Evolutionary conservation across 2,888 invertebrate genomes (phyloP), one percentile per base, ranked within the genome.

Genomic region (Cryptus armator): DNA sequence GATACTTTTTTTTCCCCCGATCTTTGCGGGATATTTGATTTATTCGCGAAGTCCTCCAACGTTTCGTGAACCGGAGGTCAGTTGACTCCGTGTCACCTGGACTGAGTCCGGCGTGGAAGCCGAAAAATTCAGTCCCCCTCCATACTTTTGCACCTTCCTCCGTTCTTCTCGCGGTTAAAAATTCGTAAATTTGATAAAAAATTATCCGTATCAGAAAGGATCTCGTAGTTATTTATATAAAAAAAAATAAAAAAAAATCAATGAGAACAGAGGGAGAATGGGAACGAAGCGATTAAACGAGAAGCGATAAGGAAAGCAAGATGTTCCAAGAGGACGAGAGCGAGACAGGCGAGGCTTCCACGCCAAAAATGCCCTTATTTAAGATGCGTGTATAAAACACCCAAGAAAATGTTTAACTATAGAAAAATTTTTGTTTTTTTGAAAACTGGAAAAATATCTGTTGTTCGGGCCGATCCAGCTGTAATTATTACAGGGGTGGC

Each of bases 11-110:
- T 12, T 16, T n/a, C n/a, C 9, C 9, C 1, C 56, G 24, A 24
- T 56, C 24, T 19, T 56, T 9, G 29, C 37, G 12, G 43, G 51
- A 44, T 7, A 14, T 48, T 68, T 14, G 7, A 46, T 14, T 37
- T 9, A 9, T 37, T 37, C 37, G 37, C 56, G 12, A 10, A 67
- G 62, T 85, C 74, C 78, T 85, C 56, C 77, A 72, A 86, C 78
- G 88, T 80, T 86, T 83, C 83, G 87, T 88, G 87, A 87, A 89
- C 90, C 91, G 91, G 91, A 92, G 90, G 90, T 91, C 90, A 90
- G 90, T 91, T 93, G 92, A 93, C 93, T 93, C 93, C 93, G 93
- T 93, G 93, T 93, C 92, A 92, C 90, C 91, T 93, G 92, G 93
- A 93, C 93, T 93, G 93, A 90, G 92, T 90, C 87, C 86, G 89